These are phyloP conservation scores for Bubo blakistoni DNA, from an alignment of 2,113 vertebrate species.

Conservation along the genomic window DNA sequence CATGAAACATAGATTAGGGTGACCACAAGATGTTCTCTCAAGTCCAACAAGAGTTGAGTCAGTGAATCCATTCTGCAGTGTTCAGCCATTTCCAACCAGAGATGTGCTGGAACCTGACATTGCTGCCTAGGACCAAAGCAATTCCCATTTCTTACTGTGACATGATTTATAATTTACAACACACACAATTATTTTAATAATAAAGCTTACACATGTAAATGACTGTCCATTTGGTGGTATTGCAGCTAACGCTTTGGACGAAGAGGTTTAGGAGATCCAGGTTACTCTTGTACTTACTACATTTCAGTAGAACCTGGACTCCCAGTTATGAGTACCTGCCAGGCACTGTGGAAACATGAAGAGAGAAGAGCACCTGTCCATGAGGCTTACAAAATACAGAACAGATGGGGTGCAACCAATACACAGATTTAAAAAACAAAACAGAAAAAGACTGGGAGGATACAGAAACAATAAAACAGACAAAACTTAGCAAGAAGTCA, in stretches of 20 bases:
- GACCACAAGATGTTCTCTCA: not conserved
- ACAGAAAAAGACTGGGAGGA: not conserved
- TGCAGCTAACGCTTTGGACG: not conserved
- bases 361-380: not conserved
- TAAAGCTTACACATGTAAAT: not conserved
- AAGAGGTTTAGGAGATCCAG: not conserved
- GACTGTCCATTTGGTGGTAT: not conserved
- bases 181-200: not conserved
- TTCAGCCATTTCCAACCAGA: not conserved
- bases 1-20: constrained; percentile 12
- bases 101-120: not conserved
- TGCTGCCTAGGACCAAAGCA: not conserved
- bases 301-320: not conserved
- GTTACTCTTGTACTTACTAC: not conserved
- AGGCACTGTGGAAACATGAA: not conserved
- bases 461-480: not conserved
- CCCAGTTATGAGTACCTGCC: not conserved
- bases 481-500: not conserved
- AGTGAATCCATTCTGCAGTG: not conserved
- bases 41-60: not conserved
- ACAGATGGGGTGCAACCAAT: not conserved
- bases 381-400: not conserved
- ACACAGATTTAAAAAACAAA: not conserved
- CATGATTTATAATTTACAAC: not conserved
- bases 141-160: not conserved